These are phyloP conservation scores for Drosophila rhopaloa DNA, from an alignment of 1,140 invertebrate genomes.

Conservation along the genomic window DNA sequence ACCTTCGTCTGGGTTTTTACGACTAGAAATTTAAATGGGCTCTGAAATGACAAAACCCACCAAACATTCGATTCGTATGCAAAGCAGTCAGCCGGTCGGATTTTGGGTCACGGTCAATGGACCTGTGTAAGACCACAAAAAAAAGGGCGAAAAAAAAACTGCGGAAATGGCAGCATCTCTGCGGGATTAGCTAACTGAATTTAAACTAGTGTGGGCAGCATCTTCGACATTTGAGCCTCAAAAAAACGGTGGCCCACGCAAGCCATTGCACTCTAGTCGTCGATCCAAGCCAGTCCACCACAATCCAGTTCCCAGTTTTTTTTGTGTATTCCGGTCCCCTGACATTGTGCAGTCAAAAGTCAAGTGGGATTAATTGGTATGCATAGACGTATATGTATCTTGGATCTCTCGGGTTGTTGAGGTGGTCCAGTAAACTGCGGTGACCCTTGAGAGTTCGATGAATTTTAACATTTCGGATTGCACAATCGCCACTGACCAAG, in stretches of 20 bases:
- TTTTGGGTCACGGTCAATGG: slow-evolving; percentile 81
- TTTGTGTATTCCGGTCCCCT: slow-evolving; percentile 16
- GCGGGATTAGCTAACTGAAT: slow-evolving; percentile 38
- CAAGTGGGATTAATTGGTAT: slow-evolving; percentile 58
- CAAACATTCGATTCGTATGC: slow-evolving; percentile 59
- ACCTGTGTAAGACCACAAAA: slow-evolving; percentile 45
- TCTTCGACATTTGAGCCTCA: slow-evolving; percentile 4
- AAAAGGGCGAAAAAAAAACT: slow-evolving; percentile 17
- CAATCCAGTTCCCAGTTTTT: slow-evolving; percentile 1
- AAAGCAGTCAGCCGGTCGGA: slow-evolving; percentile 49
- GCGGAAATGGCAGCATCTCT: slow-evolving; percentile 56
- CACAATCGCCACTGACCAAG: slow-evolving; percentile 56
- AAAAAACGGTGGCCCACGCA: slow-evolving; percentile 21
- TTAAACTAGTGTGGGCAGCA: slow-evolving; percentile 18
- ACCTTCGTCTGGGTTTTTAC: slow-evolving; percentile 62
- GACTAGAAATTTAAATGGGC: slow-evolving; percentile 68
- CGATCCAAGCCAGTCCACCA: neutral
- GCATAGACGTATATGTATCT: slow-evolving; percentile 14
- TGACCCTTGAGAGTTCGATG: slow-evolving; percentile 70
- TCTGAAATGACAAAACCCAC: slow-evolving; percentile 29
- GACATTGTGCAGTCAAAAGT: slow-evolving; percentile 51
- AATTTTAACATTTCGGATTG: slow-evolving; percentile 62
- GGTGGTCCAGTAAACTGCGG: slow-evolving; percentile 53
- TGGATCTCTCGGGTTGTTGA: slow-evolving; percentile 8
- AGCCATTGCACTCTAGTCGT: slow-evolving; percentile 31